These are phyloP conservation scores for Hylaeus anthracinus DNA, from an alignment of 1,140 invertebrate genomes.

Conservation along the genomic window DNA sequence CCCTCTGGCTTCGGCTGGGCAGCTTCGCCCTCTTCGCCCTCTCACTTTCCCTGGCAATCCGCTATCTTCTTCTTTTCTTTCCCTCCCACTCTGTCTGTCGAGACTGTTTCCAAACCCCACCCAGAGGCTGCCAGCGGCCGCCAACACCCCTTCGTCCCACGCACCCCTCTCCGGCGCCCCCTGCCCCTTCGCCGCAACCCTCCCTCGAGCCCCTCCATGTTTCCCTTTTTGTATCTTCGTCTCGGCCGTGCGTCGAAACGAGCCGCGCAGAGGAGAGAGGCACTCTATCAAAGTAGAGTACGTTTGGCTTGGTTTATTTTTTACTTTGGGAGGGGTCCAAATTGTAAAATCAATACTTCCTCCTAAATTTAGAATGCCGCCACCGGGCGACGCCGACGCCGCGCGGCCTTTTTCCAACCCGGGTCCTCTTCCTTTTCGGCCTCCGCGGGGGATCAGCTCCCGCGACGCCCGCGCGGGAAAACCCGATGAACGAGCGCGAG, in stretches of 20 bases:
- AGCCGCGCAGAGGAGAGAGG: conserved; percentile 75
- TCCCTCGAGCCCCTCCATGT: conserved; percentile 5
- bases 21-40: conserved; percentile 9
- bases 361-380: conserved; percentile 77
- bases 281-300: conserved; percentile 80
- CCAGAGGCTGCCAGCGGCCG: not conserved
- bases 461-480: not conserved
- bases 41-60: conserved; percentile 37
- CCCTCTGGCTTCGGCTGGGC: conserved; percentile 37
- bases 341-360: conserved; percentile 81
- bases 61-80: conserved; percentile 47
- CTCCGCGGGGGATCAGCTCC: conserved; percentile 1
- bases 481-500: too few species aligned
- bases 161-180: not conserved
- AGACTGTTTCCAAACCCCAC: conserved; percentile 24
- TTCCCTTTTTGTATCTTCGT: conserved; percentile 52
- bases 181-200: conserved; percentile 6
- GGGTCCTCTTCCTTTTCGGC: conserved; percentile 24
- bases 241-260: conserved; percentile 72
- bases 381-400: conserved; percentile 53
- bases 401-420: conserved; percentile 55
- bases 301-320: conserved; percentile 80
- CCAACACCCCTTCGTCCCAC: not conserved
- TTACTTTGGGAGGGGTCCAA: conserved; percentile 80
- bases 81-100: not conserved